Base-by-base conservation (phyloP, 2,888 invertebrate genomes). In the Lycaena phlaeas region DNA sequence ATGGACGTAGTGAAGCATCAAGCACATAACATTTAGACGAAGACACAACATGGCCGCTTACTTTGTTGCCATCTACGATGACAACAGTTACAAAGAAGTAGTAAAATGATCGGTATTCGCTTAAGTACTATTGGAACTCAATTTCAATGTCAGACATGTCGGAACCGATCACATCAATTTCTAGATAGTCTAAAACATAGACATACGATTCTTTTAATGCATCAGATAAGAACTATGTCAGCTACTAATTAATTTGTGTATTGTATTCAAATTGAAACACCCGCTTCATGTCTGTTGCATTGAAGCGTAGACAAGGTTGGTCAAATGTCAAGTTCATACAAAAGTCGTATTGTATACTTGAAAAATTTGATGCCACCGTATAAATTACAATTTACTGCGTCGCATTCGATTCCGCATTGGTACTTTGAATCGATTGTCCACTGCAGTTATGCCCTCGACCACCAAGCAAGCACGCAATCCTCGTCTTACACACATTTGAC, bases 361-460 rank as follows among this genome's bases (percentile, higher is more conserved):
- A 34, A 22, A 22, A 9, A 7, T 9, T 11, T 9, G 34, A 22
- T 34, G 34, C 18, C 22, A 22, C 22, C 9, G 22, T 22, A 57
- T 61, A 65, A 61, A 64, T 64, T 68, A 34, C 58, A 64, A 68
- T 67, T 67, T 62, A 63, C 63, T 63, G 63, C 68, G 75, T 73
- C 74, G 74, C 74, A 76, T 69, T 68, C 62, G 64, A 66, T 70
- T 68, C 73, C 71, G 74, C 74, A 73, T 77, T 70, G 66, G 72
- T 77, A 72, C 71, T 53, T 54, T 65, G 76, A 78, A 79, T 81
- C 77, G 76, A 81, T 78, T 77, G 76, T 70, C 72, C 73, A 68
- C 68, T 76, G 76, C 76, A 70, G 76, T 69, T 66, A 65, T 59
- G 69, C 62, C 75, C 72, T 74, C 78, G 77, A 68, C 77, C 74